Evolutionary conservation across 2,888 invertebrate genomes (phyloP).

Genomic region (Hydropsyche betteni): DNA sequence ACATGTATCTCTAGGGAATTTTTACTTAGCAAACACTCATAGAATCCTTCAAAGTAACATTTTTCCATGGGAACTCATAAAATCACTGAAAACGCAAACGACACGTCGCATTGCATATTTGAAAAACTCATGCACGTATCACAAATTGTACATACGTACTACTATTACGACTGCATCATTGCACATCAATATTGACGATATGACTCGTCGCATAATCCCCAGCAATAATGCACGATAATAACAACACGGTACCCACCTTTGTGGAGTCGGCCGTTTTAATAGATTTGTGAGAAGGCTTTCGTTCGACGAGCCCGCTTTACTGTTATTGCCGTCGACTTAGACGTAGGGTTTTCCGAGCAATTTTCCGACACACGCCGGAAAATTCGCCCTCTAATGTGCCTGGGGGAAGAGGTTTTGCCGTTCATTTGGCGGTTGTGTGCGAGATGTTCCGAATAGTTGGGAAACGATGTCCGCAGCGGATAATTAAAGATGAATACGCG

Average conservation of each 20-base stretch:
- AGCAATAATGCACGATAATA: background rate
- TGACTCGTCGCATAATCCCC: conserved; percentile 19
- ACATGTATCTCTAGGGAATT: too few relatives aligned
- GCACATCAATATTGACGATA: background rate
- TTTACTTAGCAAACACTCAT: too few relatives aligned
- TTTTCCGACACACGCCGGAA: background rate
- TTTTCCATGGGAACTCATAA: too few relatives aligned
- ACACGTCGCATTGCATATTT: too few relatives aligned
- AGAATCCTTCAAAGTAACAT: too few relatives aligned
- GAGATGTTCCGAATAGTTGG: conserved; percentile 15
- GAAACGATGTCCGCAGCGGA: background rate
- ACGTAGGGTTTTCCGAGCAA: conserved; percentile 4
- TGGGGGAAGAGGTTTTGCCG: background rate
- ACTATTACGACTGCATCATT: too few relatives aligned
- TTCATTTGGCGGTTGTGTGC: background rate
- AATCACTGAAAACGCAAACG: too few relatives aligned
- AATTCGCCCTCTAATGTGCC: conserved; percentile 1
- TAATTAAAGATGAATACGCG: too few relatives aligned
- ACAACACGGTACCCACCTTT: background rate
- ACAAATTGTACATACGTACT: too few relatives aligned
- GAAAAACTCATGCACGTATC: too few relatives aligned
- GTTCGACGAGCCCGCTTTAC: conserved; percentile 4
- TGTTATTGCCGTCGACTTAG: conserved; percentile 8
- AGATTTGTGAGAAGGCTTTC: background rate
- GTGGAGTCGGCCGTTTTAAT: background rate